Base-by-base conservation (phyloP, 2,888 invertebrate species). In the Dicyrtoma fusca region DNA sequence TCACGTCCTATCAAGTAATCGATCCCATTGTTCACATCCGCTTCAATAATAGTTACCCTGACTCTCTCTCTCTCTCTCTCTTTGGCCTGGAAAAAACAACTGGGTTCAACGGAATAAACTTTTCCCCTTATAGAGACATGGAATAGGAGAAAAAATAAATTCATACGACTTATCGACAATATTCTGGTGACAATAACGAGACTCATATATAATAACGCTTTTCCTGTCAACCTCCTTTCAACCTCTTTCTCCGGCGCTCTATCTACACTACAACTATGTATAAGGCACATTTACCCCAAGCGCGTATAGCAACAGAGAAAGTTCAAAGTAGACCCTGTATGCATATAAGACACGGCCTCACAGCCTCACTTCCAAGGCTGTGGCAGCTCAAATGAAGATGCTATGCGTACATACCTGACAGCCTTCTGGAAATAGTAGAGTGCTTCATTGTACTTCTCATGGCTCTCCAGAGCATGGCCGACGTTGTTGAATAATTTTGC, bases 401-500 rank as follows among this genome's bases (percentile, higher is more conserved):
- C 21, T n/a, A 10, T 53, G 14, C 4, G 21, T 5, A 45, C 59
- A 81, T 80, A 87, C 86, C 84, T 89, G 23, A 94, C 94, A 14
- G 97, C 97, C 81, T 93, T 92, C 82, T 93, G 90, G 84, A 97
- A 97, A 85, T 94, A 97, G 76, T 89, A 87, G 72, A 97, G 85
- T 0, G 97, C 97, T 83, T 95, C 94, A 61, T 84, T 84, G 81
- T 86, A 88, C 65, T 85, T 84, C 1, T 87, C 88, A 81, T 89
- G 88, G 76, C 88, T 91, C 86, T 97, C 97, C 79, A 97, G 85
- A 0, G 96, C 95, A 84, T 97, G 97, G 0, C 97, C 97, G 1
- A 97, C 96, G 84, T 97, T 97, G 85, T 97, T 97, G 85, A 94
- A 97, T 25, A 97, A 87, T 84, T 97, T 97, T 25, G 97, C 97